These are phyloP conservation scores for Dissostichus mawsoni DNA, from an alignment of 2,113 vertebrate genomes.

Conservation along the genomic window DNA sequence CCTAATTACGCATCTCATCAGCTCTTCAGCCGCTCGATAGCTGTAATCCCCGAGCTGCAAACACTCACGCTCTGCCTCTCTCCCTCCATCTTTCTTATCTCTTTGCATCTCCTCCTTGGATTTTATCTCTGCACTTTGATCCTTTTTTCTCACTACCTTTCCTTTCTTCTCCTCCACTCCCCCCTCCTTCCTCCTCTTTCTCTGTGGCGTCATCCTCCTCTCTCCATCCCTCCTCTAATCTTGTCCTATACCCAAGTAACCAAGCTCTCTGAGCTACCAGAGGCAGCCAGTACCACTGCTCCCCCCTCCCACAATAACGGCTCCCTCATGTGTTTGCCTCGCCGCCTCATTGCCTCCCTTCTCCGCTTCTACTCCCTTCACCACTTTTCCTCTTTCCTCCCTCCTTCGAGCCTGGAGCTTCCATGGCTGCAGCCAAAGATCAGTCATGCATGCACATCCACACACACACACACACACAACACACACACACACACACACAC, in stretches of 20 bases:
- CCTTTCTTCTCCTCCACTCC: neutral
- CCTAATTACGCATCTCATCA: conserved; percentile 79
- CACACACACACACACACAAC: neutral
- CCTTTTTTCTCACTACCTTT: conserved; percentile 22
- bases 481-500: neutral
- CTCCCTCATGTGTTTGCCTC: conserved; percentile 41
- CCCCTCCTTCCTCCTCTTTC: too few species aligned
- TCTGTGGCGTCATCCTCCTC: conserved; percentile 34
- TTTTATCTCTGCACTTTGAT: conserved; percentile 37
- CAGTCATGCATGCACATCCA: conserved; percentile 44
- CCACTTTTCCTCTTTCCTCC: neutral
- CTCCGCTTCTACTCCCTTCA: neutral
- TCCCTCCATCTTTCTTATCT: conserved; percentile 40
- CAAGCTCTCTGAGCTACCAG: conserved; percentile 34
- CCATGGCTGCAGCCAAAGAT: conserved; percentile 30
- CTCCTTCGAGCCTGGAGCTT: conserved; percentile 27
- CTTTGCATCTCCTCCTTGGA: conserved; percentile 19
- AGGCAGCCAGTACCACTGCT: conserved; percentile 7
- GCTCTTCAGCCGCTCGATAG: conserved; percentile 62
- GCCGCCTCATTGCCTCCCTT: conserved; percentile 37
- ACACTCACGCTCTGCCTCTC: conserved; percentile 24
- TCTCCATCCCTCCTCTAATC: conserved; percentile 43
- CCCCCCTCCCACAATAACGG: conserved; percentile 26
- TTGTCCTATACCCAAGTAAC: conserved; percentile 18
- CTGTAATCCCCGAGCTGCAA: conserved; percentile 60